Evolutionary conservation across 2,797 vertebrate species (phyloP).

Genomic region (Hafferia zeledoni): DNA sequence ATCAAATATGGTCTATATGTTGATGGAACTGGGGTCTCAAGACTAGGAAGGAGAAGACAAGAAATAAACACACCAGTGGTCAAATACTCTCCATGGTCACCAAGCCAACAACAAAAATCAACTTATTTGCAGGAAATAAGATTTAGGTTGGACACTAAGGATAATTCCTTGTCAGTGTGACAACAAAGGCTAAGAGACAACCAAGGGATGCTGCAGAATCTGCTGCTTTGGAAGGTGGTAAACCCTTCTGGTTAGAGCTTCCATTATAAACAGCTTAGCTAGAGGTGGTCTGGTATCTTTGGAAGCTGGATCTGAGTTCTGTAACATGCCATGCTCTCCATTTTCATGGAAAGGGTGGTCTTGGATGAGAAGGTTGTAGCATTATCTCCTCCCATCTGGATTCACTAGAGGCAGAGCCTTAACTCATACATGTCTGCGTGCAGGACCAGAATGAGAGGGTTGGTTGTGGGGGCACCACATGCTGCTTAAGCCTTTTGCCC

Average conservation of each 20-base stretch:
- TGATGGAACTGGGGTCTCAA: not conserved
- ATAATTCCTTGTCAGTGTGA: not conserved
- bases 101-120: not conserved
- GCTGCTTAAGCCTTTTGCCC: not conserved
- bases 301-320: not conserved
- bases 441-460: not conserved
- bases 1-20: not conserved
- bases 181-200: not conserved
- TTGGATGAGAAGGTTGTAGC: rapidly evolving
- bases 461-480: not conserved
- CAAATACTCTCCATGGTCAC: not conserved
- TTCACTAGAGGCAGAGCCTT: not conserved
- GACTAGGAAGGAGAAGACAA: not conserved
- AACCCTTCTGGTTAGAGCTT: not conserved
- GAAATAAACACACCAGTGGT: not conserved
- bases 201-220: not conserved
- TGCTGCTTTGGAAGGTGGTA: not conserved
- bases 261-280: not conserved
- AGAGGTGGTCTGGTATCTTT: not conserved
- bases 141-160: not conserved
- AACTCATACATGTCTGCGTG: not conserved
- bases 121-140: not conserved
- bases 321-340: rapidly evolving
- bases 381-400: not conserved
- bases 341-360: not conserved